phyloP scores from a whole-genome alignment of 2,113 vertebrate species.

The Morone saxatilis region DNA sequence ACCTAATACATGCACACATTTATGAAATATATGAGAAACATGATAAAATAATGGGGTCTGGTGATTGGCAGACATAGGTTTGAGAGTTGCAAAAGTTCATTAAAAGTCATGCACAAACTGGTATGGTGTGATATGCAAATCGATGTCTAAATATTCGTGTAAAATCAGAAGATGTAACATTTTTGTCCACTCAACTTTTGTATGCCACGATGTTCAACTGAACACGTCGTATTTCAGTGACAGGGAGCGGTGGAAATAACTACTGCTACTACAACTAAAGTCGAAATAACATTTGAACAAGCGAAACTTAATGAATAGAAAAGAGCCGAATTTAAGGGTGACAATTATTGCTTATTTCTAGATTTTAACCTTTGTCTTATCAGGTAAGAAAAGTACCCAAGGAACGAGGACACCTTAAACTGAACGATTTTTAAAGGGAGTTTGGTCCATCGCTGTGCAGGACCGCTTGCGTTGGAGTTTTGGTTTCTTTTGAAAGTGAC shows the following conservation, averaged over 20 bases:
- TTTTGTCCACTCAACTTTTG: neutral
- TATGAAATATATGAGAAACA: too few species aligned
- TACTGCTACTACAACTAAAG: neutral
- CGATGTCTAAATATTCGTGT: neutral
- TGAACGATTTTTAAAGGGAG: neutral
- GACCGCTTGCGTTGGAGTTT: too few species aligned
- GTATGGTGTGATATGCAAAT: too few species aligned
- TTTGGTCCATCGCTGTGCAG: neutral
- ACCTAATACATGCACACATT: too few species aligned
- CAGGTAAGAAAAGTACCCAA: fast-evolving
- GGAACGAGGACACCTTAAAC: neutral
- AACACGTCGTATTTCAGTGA: neutral
- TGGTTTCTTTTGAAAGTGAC: neutral
- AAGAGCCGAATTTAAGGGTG: neutral
- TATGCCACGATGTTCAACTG: neutral
- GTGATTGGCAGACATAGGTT: neutral
- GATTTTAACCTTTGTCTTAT: fast-evolving
- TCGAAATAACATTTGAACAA: neutral
- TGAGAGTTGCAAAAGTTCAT: neutral
- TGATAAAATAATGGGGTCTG: too few species aligned
- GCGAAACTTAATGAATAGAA: fast-evolving
- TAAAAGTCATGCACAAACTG: neutral
- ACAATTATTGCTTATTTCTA: neutral
- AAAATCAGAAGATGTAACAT: neutral
- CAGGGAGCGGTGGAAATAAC: neutral